phyloP scores from a whole-genome alignment of 1,140 invertebrate genomes.

The Phymastichus coffea region DNA sequence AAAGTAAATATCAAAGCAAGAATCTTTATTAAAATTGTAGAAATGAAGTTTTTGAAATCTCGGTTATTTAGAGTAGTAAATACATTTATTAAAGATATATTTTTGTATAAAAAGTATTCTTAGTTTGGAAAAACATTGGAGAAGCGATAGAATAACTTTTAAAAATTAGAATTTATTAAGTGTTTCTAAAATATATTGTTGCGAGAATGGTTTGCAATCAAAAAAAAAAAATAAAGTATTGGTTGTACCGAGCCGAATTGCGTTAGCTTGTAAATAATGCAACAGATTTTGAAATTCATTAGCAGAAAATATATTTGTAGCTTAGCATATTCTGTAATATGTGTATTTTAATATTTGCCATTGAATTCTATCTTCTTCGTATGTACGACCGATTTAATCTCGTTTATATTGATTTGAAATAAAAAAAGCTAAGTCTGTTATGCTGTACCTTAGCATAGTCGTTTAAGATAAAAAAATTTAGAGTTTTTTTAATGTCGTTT shows the following conservation, averaged over 20 bases:
- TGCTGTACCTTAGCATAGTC: too few relatives aligned
- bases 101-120: constrained; percentile 11
- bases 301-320: constrained; percentile 61
- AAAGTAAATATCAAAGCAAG: too few relatives aligned
- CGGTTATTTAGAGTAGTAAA: too few relatives aligned
- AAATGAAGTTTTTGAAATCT: too few relatives aligned
- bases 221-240: too few relatives aligned
- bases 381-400: constrained; percentile 3
- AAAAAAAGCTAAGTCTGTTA: constrained; percentile 7
- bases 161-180: too few relatives aligned
- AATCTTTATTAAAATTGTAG: too few relatives aligned
- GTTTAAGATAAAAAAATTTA: too few relatives aligned
- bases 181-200: too few relatives aligned
- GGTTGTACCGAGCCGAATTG: constrained; percentile 51
- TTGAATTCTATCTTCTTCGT: constrained; percentile 10
- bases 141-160: too few relatives aligned
- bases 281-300: constrained; percentile 60
- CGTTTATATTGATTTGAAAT: neutral
- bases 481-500: constrained; percentile 15
- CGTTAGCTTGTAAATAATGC: constrained; percentile 44
- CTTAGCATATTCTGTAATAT: constrained; percentile 67
- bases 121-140: neutral
- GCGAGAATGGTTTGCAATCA: too few relatives aligned
- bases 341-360: constrained; percentile 32
- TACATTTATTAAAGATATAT: constrained; percentile 7